phyloP scores from a whole-genome alignment of 2,797 vertebrate genomes.

The Hypotaenidia okinawae region DNA sequence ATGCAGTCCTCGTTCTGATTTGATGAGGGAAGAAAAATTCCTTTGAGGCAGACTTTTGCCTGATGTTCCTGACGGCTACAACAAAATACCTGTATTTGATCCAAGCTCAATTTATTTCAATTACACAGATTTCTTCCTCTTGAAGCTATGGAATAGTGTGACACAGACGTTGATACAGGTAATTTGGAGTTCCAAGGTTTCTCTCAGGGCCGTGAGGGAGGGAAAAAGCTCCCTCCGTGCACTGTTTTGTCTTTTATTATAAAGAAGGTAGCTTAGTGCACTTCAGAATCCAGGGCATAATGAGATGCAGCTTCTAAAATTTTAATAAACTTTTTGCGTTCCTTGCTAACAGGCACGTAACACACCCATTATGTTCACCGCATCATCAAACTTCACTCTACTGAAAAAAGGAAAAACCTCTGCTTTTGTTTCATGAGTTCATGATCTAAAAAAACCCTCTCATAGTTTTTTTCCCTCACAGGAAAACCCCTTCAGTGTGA shows the following conservation, averaged over 20 bases:
- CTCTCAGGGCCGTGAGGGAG: background rate
- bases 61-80: background rate
- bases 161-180: background rate
- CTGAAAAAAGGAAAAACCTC: background rate
- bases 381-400: background rate
- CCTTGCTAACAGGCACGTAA: background rate
- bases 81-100: background rate
- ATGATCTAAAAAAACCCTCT: background rate
- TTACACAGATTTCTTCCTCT: background rate
- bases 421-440: background rate
- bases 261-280: background rate
- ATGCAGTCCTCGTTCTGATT: background rate
- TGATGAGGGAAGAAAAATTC: background rate
- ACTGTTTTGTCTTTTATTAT: background rate
- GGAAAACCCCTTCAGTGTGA: background rate
- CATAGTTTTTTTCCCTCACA: background rate
- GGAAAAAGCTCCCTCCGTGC: background rate
- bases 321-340: conserved; percentile 40
- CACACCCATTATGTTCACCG: background rate
- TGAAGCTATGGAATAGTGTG: background rate
- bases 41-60: background rate
- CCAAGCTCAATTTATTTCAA: conserved; percentile 12
- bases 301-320: conserved; percentile 17
- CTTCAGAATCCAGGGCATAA: conserved; percentile 13
- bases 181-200: background rate